These are phyloP conservation scores for Clepsis dumicolana DNA, from an alignment of 2,888 invertebrate species.

Conservation along the genomic window DNA sequence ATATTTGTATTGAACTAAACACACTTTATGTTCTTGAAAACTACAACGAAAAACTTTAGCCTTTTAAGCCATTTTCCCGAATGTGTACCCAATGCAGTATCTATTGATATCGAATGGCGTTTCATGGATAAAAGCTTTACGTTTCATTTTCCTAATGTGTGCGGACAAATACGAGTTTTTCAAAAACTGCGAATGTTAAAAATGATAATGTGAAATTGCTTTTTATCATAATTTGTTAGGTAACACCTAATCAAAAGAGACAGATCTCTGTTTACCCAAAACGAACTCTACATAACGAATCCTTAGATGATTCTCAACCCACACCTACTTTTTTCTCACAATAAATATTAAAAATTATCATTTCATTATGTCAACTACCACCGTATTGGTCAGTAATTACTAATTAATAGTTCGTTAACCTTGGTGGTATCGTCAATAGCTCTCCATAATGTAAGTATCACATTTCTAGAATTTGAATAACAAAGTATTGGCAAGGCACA, in stretches of 20 bases:
- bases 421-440: background rate
- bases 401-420: constrained; percentile 28
- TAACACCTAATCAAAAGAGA: too few species aligned
- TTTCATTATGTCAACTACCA: constrained; percentile 5
- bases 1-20: too few species aligned
- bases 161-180: background rate
- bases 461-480: constrained; percentile 19
- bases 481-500: background rate
- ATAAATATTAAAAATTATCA: constrained; percentile 2
- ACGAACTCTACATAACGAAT: background rate
- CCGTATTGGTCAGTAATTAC: constrained; percentile 26
- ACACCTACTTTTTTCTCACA: constrained; percentile 1
- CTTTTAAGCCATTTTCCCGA: too few species aligned
- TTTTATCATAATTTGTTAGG: too few species aligned
- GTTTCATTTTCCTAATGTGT: background rate
- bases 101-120: background rate
- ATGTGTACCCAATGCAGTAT: too few species aligned
- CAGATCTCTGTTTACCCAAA: too few species aligned
- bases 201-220: too few species aligned
- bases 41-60: too few species aligned
- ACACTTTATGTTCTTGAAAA: too few species aligned
- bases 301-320: background rate
- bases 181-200: background rate
- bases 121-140: constrained; percentile 6
- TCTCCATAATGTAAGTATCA: background rate